Evolutionary conservation across 2,888 invertebrate species (phyloP).

Genomic region (Euproctis similis): DNA sequence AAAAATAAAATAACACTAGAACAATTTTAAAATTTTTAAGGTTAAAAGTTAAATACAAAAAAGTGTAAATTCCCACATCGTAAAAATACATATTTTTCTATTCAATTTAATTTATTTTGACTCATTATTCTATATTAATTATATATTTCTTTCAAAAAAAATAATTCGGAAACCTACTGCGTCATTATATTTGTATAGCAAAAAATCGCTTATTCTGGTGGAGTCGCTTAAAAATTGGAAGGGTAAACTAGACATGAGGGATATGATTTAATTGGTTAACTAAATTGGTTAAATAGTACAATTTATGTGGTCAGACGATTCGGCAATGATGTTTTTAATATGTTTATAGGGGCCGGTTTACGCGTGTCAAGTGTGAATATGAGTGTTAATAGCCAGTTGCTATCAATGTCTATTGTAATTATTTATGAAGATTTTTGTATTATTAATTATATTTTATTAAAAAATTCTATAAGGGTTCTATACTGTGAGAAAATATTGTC

Average conservation of each 20-base stretch:
- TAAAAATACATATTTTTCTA: no score
- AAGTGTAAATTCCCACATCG: no score
- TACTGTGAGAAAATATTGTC: conserved; percentile 11
- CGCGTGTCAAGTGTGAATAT: conserved; percentile 46
- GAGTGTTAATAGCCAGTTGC: conserved; percentile 31
- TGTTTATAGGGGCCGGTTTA: conserved; percentile 49
- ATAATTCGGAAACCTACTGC: no score
- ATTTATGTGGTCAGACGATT: conserved; percentile 70
- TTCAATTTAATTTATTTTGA: no score
- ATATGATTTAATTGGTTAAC: conserved; percentile 68
- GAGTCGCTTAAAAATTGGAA: conserved; percentile 40
- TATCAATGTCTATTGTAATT: conserved; percentile 19
- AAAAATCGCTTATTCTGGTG: conserved; percentile 24
- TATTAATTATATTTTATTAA: conserved; percentile 20
- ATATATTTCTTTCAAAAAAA: no score
- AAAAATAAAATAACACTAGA: no score
- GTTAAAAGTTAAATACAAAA: no score
- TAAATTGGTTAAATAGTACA: conserved; percentile 69
- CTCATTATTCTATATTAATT: no score
- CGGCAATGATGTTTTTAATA: conserved; percentile 65
- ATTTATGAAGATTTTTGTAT: conserved; percentile 15
- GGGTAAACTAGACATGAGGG: conserved; percentile 38
- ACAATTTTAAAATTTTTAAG: no score
- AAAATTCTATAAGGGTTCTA: conserved; percentile 7
- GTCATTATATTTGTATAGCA: conserved; percentile 10